A percentile compares a stretch with the other conserved stretches of the same genome.
These are phyloP conservation scores for Oenanthe oenanthe DNA, from an alignment of 2,113 vertebrate species.

Conservation along the genomic window DNA sequence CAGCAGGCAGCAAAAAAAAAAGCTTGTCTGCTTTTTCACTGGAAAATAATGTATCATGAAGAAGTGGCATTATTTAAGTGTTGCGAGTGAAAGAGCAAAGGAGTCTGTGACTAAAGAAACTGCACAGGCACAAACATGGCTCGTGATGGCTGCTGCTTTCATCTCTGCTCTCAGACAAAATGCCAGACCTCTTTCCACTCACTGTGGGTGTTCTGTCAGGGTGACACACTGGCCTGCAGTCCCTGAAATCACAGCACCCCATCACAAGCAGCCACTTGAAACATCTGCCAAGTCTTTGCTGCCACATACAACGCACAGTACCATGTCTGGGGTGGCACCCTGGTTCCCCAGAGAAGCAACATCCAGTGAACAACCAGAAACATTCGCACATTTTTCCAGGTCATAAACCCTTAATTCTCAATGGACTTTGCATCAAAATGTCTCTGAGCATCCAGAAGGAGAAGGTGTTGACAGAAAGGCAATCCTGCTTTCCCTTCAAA, in stretches of 20 bases:
- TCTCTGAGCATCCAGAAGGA: neutral
- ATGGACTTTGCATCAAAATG: neutral
- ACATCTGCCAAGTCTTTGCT: neutral
- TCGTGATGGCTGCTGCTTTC: neutral
- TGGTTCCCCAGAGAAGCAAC: neutral
- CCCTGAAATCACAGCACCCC: neutral
- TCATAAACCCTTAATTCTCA: neutral
- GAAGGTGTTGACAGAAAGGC: neutral
- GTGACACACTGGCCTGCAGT: neutral
- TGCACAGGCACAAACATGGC: fast-evolving
- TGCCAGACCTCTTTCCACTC: neutral
- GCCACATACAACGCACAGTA: fast-evolving
- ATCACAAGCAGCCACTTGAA: neutral
- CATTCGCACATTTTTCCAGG: neutral
- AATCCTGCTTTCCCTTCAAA: neutral
- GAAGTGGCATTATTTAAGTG: neutral
- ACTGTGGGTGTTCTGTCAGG: neutral
- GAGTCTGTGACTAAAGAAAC: neutral
- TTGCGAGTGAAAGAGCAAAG: neutral
- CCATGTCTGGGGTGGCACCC: neutral
- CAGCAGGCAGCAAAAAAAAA: neutral
- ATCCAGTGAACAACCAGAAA: neutral
- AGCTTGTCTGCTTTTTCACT: neutral
- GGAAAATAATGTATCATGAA: neutral
- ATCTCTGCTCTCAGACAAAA: neutral